Base-by-base conservation (phyloP, 2,113 vertebrate genomes). In the Aleadryas rufinucha region DNA sequence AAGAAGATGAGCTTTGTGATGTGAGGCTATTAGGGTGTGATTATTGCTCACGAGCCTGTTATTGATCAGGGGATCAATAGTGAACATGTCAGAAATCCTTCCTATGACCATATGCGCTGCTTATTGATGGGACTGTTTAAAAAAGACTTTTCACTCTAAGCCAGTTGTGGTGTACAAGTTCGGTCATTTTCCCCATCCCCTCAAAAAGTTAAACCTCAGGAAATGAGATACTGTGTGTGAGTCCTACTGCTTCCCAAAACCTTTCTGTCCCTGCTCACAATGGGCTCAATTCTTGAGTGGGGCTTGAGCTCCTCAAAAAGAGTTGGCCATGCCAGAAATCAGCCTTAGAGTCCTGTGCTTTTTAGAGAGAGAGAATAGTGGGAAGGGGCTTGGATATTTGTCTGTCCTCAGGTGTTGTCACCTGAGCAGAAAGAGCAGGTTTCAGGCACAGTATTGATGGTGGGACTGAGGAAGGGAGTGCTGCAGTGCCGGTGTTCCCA, bases 1-100 rank as follows among this genome's bases (percentile, higher is more conserved):
- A 84, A 92, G 88, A 59, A 69, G 71, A 92, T 88, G 87, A 85
- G 72, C 54, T 95, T 83, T 91, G 64, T 84, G 53, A 82, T 84
- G 70, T 42, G 57, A 84, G 72, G 44, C 72, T 65, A 30, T 59
- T 95, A 78, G 80, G 71, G 30, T 65, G 68, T 70, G 60, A 95
- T 95, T 87, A 83, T 93, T 87, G 80, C 59, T 95, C 79, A 76
- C 77, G 68, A 82, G 65, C 35, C 76, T 87, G n/a, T 28, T 84
- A 92, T 88, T 80, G 91, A 96, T 92, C 50, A 68, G 65, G 20
- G 30, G 35, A 66, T 96, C 81, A 1, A 70, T 95, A 68, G 5
- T 33, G 68, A 87, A 54, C 9, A 16, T 71, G 80, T 61, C 53
- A 78, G 76, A 80, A 92, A 54, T 50, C 45, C 52, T 72, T 81